Base-by-base conservation (phyloP, 2,113 vertebrate genomes). In the Proteles cristata region DNA sequence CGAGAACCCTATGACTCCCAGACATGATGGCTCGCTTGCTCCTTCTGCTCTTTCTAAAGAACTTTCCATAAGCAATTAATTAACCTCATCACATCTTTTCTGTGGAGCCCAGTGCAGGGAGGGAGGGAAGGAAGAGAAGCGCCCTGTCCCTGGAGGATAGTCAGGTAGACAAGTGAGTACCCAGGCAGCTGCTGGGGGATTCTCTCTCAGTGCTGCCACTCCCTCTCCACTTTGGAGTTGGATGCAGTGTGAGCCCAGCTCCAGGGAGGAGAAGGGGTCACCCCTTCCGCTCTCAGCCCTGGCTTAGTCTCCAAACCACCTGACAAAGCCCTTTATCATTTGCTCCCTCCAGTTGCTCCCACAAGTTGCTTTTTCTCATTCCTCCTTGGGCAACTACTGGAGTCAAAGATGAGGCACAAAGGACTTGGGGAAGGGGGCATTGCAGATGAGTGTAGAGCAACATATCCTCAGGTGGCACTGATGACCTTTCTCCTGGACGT, bases 41-140 rank as follows among this genome's bases (percentile, higher is more conserved):
- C 76, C n/a, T 82, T 95, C 86, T 93, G 76, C 92, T 94, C 45
- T 45, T 89, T 90, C 50, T 87, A 97, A 73, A 96, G 39, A 90
- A 96, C 84, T 90, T 96, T 89, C 77, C 90, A 83, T n/a, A 74
- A 90, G 90, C 66, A 82, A 97, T 94, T 94, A 96, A 97, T 97
- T 95, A 97, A 96, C 76, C 90, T 97, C 88, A 96, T 95, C 80
- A 82, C 66, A 80, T 87, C 77, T 90, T 94, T 96, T 97, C 93
- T 55, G 7, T 81, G 63, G 69, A 92, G 63, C 35, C 80, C 50
- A 82, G 55, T 17, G n/a, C 48, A 88, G 31, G 28, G 48, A 90
- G 39, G 33, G 69, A 89, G 23, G 28, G 7, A 80, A 19, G 28
- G 11, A 88, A 25, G 31, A 69, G 83, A 86, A 80, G 50, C 3